A percentile compares a stretch with the other conserved stretches of the same genome.
phyloP scores from a whole-genome alignment of 1,140 invertebrate genomes.

The Frieseomelitta varia region DNA sequence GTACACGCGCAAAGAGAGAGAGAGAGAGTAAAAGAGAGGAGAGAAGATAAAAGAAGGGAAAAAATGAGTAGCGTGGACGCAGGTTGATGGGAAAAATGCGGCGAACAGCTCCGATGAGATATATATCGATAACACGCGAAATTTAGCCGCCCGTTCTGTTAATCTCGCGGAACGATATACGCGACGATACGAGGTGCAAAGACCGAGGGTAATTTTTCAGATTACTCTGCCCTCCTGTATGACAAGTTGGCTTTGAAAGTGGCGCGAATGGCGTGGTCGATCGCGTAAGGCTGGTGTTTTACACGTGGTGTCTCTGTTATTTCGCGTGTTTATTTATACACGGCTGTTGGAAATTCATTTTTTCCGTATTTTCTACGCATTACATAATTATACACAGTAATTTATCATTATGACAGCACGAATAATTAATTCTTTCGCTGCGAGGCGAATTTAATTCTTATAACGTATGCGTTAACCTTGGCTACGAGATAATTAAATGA shows the following conservation, averaged over 20 bases:
- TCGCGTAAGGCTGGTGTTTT: not conserved
- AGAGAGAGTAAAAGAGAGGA: not conserved
- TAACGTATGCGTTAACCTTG: not conserved
- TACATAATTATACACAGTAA: no score
- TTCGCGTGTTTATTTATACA: not conserved
- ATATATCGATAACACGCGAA: conserved; percentile 11
- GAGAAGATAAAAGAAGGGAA: not conserved
- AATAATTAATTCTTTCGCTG: not conserved
- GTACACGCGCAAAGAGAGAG: no score
- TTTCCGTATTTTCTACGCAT: not conserved
- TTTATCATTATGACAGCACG: not conserved
- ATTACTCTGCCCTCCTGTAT: not conserved
- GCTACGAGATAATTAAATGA: not conserved
- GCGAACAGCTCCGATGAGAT: not conserved
- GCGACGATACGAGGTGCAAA: not conserved
- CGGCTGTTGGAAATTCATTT: not conserved
- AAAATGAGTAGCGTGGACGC: not conserved
- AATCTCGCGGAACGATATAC: not conserved
- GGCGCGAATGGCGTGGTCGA: not conserved
- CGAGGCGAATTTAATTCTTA: not conserved
- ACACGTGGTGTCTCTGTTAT: not conserved
- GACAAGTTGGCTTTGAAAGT: not conserved
- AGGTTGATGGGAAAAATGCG: conserved; percentile 11
- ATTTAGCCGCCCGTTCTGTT: not conserved
- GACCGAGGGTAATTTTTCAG: conserved; percentile 1